Conservation (phyloP, 2,888 invertebrate species). For the Scaptomyza reducta region DNA sequence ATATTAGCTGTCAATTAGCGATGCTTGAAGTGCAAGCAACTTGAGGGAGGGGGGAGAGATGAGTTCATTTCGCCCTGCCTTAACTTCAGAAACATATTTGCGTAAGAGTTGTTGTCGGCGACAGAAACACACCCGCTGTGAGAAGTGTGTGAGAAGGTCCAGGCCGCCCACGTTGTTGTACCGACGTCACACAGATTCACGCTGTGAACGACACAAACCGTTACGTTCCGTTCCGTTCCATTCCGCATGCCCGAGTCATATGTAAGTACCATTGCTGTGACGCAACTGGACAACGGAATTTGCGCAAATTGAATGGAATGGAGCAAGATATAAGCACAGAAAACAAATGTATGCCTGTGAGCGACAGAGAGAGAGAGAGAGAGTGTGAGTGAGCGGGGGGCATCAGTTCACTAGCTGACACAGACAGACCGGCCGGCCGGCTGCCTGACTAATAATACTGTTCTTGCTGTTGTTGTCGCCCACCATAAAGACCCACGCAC, state of each 20-base stretch:
- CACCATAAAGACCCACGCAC: constrained; percentile 35
- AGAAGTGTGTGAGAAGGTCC: not conserved
- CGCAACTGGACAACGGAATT: constrained; percentile 70
- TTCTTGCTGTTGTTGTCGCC: not conserved
- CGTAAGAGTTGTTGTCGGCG: not conserved
- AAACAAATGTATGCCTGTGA: too few relatives aligned
- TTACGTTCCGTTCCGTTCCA: too few relatives aligned
- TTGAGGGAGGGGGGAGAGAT: too few relatives aligned
- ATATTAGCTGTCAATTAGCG: not conserved
- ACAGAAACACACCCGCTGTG: not conserved
- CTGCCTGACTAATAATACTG: constrained; percentile 22
- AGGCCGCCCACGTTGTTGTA: constrained; percentile 24
- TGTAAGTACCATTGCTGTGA: constrained; percentile 65
- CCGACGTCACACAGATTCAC: constrained; percentile 53
- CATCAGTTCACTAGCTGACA: constrained; percentile 1
- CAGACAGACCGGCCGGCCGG: constrained; percentile 22
- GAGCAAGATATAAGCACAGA: constrained; percentile 16
- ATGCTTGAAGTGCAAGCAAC: not conserved
- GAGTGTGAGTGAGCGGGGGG: too few relatives aligned
- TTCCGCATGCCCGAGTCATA: constrained; percentile 52
- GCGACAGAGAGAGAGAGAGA: not conserved
- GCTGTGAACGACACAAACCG: constrained; percentile 54
- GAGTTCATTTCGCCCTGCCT: constrained; percentile 4
- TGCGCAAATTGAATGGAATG: constrained; percentile 64
- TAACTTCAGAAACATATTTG: not conserved